Evolutionary conservation across 2,888 invertebrate species (phyloP), one percentile per base, ranked within the genome.

Genomic region (Nemotelus pantherinus): DNA sequence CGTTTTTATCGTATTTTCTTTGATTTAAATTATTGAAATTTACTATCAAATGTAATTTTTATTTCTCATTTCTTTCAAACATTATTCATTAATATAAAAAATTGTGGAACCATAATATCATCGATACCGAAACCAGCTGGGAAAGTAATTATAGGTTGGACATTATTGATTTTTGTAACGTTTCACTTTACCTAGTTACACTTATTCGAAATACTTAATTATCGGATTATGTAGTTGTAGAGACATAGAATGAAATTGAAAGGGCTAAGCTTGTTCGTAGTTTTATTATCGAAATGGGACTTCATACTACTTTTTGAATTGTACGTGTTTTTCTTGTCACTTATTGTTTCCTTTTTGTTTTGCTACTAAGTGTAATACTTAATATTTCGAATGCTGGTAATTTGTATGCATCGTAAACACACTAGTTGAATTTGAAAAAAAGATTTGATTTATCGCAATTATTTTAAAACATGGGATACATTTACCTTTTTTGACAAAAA

Each of bases 71-170:
- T 74, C n/a, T 44, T 60, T 43, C 60, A 7, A 39, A 74, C 41
- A 63, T 60, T 45, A 60, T 74, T 60, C 60, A 74, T 71, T 71
- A 43, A 77, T 58, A 67, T 65, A 60, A 71, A 39, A 71, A 58
- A 10, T 53, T 10, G 53, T 76, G 55, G 55, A 50, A 39, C 53
- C 25, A 65, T 65, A 53, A 58, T 39, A 43, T 67, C 58, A 25
- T 67, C 65, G 68, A 25, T 58, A 58, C 25, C 45, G 57, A 74
- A 65, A 58, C 84, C 84, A 85, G 85, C 84, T 80, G 88, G 88
- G 86, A 88, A 88, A 87, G 87, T 89, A 84, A 87, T 89, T 82
- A 89, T 89, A 89, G 89, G 89, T 89, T 85, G 86, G 86, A 84
- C 83, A 80, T 25, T 57, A 64, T 77, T 53, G 44, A 39, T 41